phyloP scores from a whole-genome alignment of 64 coral and sea anemone genomes.

The Trachythela sp. region DNA sequence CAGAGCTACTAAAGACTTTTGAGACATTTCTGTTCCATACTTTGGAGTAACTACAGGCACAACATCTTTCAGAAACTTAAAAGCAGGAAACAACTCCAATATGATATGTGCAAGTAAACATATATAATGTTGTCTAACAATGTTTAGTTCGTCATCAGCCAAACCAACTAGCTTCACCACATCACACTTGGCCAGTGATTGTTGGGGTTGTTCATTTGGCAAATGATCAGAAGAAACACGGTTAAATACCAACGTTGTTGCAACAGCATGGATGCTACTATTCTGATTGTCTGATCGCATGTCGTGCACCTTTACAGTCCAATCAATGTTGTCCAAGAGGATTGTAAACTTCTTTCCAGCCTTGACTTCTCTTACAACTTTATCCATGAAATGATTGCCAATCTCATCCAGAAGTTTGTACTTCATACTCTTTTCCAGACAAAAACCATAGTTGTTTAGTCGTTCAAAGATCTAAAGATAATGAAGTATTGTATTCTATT shows the following conservation, averaged over 20 bases:
- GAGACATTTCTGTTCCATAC: too few species aligned
- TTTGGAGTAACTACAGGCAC: too few species aligned
- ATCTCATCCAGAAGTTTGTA: too few species aligned
- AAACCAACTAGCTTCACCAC: slow-evolving; percentile 14
- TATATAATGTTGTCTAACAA: slow-evolving; percentile 45
- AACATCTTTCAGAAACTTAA: too few species aligned
- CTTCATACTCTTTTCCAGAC: neutral
- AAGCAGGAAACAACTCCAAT: too few species aligned
- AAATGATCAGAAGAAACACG: too few species aligned
- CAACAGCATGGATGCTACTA: neutral
- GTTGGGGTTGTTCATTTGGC: slow-evolving; percentile 30
- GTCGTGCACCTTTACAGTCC: neutral
- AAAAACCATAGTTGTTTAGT: slow-evolving; percentile 51
- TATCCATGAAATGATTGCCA: neutral
- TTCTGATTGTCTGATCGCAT: neutral
- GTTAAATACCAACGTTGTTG: slow-evolving; percentile 33
- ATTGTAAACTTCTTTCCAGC: neutral
- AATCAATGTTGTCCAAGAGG: neutral
- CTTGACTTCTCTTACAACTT: neutral
- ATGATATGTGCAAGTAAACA: slow-evolving; percentile 18
- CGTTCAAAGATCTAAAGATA: slow-evolving; percentile 40
- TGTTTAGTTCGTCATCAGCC: slow-evolving; percentile 14
- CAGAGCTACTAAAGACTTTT: too few species aligned
- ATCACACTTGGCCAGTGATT: slow-evolving; percentile 33
- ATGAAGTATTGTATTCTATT: neutral